phyloP scores from a whole-genome alignment of 2,113 vertebrate species.

The Arizona elegans region DNA sequence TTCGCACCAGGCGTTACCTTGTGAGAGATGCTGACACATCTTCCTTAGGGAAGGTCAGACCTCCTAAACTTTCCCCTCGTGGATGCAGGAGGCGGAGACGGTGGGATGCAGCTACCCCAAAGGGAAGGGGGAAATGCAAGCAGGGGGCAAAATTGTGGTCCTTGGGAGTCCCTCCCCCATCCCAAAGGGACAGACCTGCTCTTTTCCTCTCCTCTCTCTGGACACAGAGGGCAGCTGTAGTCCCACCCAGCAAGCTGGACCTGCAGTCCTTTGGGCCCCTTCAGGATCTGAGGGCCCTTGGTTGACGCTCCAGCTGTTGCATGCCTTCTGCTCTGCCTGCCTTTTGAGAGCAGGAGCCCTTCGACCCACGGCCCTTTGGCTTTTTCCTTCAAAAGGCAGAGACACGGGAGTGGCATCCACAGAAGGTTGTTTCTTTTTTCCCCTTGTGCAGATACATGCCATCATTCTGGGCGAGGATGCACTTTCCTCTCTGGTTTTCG shows the following conservation, averaged over 20 bases:
- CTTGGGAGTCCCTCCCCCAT: not conserved
- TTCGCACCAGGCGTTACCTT: not conserved
- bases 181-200: not conserved
- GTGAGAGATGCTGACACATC: slow-evolving; percentile 1
- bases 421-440: not conserved
- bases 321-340: not conserved
- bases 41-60: not conserved
- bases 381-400: not conserved
- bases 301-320: not conserved
- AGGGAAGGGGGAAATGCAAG: not conserved
- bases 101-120: not conserved
- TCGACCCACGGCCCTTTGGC: not conserved
- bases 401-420: not conserved
- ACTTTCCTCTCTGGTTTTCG: not conserved
- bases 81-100: too few species aligned
- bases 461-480: not conserved
- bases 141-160: not conserved
- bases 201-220: not conserved
- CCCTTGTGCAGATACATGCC: not conserved
- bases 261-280: not conserved
- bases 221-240: not conserved
- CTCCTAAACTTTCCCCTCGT: not conserved
- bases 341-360: not conserved
- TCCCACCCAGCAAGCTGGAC: not conserved
- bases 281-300: not conserved